Evolutionary conservation across 2,113 vertebrate species (phyloP), one percentile per base, ranked within the genome.

Genomic region (Misgurnus anguillicaudatus): DNA sequence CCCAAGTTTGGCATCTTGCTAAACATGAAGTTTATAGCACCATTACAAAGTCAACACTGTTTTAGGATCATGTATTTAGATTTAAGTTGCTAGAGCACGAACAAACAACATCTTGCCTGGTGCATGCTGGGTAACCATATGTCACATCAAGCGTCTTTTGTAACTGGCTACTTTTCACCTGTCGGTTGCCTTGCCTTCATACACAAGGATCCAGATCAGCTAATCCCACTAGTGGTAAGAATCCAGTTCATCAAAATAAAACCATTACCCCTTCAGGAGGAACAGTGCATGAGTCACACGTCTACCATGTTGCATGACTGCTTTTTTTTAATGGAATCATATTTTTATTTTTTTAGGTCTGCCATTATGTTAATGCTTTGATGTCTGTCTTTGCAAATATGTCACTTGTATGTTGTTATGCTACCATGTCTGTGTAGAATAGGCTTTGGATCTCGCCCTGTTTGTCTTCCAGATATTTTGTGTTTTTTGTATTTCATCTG

Each of bases 121-220:
- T 83, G 90, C 92, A 91, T 91, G 88, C 83, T 90, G 87, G 84
- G 78, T 86, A 82, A 80, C 75, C 85, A 77, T 88, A 83, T 88
- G 78, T 89, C 86, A 90, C 87, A 87, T 79, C 91, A 83, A 90
- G 85, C 78, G 80, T 87, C 89, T 94, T 92, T 95, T 93, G 95
- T 83, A 85, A 83, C 93, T 88, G 89, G 91, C 92, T 91, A 93
- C 78, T 92, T 93, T 93, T 94, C 94, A 93, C 94, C 93, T 96
- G 93, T 98, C 93, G 92, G 92, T 93, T 94, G 89, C 89, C 91
- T 93, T 92, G 94, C 95, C 93, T 88, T 91, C 94, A 93, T 94
- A 94, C 89, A 90, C 92, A 95, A 99, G 98, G 98, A 98, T 99
- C 97, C 94, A 98, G 97, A 95, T 99, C 98, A 92, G 98, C 98